Evolutionary conservation across 2,888 invertebrate species (phyloP).

Genomic region (Leptinotarsa haldemani): DNA sequence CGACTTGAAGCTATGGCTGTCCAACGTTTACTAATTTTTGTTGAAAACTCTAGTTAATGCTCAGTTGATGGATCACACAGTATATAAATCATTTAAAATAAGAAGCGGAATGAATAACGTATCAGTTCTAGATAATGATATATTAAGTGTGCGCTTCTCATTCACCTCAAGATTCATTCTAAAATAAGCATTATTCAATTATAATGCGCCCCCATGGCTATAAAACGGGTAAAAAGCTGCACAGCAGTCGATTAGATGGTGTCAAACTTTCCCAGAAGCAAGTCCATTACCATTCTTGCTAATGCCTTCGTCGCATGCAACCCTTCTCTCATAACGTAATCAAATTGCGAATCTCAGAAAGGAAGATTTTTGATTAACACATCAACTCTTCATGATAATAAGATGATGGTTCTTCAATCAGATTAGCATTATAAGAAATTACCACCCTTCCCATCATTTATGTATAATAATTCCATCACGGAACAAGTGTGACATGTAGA

Average conservation of each 20-base stretch:
- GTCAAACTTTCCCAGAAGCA: conserved; percentile 41
- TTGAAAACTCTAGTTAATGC: too few relatives aligned
- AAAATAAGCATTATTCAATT: not conserved
- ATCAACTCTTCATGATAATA: not conserved
- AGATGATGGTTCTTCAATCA: not conserved
- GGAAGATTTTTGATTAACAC: not conserved
- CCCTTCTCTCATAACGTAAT: conserved; percentile 47
- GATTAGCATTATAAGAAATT: too few relatives aligned
- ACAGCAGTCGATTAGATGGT: conserved; percentile 39
- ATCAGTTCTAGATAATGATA: too few relatives aligned
- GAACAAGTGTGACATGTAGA: too few relatives aligned
- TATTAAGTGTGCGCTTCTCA: too few relatives aligned
- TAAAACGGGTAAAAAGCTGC: conserved; percentile 4
- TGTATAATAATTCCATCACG: too few relatives aligned
- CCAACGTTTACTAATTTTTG: too few relatives aligned
- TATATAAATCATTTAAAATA: too few relatives aligned
- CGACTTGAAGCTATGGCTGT: too few relatives aligned
- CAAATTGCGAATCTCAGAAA: conserved; percentile 47
- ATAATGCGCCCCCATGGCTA: conserved; percentile 5
- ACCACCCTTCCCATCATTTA: too few relatives aligned
- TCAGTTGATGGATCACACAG: too few relatives aligned
- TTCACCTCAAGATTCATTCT: not conserved
- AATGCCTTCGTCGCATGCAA: conserved; percentile 48
- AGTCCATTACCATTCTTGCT: conserved; percentile 46
- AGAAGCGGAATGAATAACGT: too few relatives aligned